phyloP scores from a whole-genome alignment of 1,140 invertebrate species.

The Neodiprion virginianus region DNA sequence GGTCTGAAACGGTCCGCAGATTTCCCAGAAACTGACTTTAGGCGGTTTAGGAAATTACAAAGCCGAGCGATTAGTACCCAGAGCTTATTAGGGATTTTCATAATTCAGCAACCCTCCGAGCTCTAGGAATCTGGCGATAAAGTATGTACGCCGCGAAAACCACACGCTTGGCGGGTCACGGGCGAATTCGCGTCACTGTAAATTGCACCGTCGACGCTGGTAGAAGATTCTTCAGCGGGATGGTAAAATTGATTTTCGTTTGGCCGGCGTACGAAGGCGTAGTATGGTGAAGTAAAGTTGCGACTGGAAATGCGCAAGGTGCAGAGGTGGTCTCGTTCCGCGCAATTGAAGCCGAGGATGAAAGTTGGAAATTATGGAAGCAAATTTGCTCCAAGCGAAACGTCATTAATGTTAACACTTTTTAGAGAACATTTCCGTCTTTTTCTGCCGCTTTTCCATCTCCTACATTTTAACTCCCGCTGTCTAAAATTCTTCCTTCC shows the following conservation, averaged over 20 bases:
- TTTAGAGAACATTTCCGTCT: neutral
- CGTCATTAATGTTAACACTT: neutral
- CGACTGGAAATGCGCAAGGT: too few relatives aligned
- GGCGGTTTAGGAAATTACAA: neutral
- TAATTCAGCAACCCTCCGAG: neutral
- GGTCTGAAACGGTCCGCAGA: neutral
- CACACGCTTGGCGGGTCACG: neutral
- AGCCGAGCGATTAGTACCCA: neutral
- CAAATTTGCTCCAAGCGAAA: neutral
- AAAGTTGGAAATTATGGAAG: neutral
- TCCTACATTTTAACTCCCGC: conserved; percentile 14
- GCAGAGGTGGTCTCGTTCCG: too few relatives aligned
- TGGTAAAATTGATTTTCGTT: too few relatives aligned
- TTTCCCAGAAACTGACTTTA: conserved; percentile 3
- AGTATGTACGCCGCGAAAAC: conserved; percentile 7
- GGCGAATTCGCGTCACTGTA: too few relatives aligned
- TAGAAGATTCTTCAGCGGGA: conserved; percentile 8
- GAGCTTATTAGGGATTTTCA: neutral
- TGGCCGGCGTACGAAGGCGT: too few relatives aligned
- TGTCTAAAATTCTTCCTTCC: conserved; percentile 1
- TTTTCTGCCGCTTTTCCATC: neutral
- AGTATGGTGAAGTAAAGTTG: too few relatives aligned
- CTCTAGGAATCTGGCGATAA: neutral
- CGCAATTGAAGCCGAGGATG: neutral
- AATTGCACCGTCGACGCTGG: too few relatives aligned